Conservation (phyloP, 2,888 invertebrate genomes). For the Mantis religiosa region DNA sequence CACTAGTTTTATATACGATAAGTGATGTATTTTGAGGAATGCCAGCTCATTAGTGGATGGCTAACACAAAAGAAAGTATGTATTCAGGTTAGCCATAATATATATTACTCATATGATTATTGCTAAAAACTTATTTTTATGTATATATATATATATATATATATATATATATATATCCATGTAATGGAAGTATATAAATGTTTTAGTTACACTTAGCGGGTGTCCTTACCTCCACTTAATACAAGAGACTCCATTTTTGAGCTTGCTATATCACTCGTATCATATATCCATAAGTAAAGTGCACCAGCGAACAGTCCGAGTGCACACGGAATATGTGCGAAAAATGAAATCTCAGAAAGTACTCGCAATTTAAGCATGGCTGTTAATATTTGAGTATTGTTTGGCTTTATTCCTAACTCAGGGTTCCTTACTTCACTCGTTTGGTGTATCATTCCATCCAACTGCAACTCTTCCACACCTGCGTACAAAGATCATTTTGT, state of each 20-base stretch:
- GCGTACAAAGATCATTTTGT: background rate
- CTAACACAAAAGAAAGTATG: too few species aligned
- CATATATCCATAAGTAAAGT: conserved; percentile 53
- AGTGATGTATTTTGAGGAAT: too few species aligned
- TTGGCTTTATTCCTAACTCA: conserved; percentile 57
- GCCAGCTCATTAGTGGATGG: too few species aligned
- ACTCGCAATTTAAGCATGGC: conserved; percentile 64
- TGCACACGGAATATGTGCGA: conserved; percentile 68
- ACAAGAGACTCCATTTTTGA: conserved; percentile 59
- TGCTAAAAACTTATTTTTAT: too few species aligned
- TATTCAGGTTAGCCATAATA: too few species aligned
- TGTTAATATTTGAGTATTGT: conserved; percentile 58
- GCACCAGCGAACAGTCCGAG: conserved; percentile 67
- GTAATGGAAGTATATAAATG: too few species aligned
- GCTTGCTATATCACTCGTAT: conserved; percentile 55
- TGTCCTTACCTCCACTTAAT: conserved; percentile 50
- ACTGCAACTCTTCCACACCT: background rate
- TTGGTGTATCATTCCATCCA: background rate
- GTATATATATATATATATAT: too few species aligned
- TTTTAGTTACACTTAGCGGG: too few species aligned
- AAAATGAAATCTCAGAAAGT: conserved; percentile 60
- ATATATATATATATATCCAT: too few species aligned
- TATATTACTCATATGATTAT: too few species aligned
- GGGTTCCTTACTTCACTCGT: conserved; percentile 49
- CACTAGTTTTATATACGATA: too few species aligned